These are phyloP conservation scores for human DNA, from an alignment of 2,113 vertebrate genomes.

Conservation along the genomic window GRCh38 chr12:9093501-9094000, in stretches of 20 bases:
- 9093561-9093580: fast-evolving
- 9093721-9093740: background rate
- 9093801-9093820: too few species aligned
- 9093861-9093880: too few species aligned
- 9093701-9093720: background rate
- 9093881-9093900: too few species aligned
- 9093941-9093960: background rate
- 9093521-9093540: fast-evolving
- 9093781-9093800: too few species aligned
- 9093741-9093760: background rate
- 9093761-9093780: background rate
- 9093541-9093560: fast-evolving
- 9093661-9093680: background rate
- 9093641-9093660: background rate
- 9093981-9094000: background rate
- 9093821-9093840: too few species aligned
- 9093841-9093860: too few species aligned
- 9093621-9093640: background rate
- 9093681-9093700: background rate
- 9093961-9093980: background rate
- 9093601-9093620: background rate
- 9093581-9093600: background rate
- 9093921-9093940: background rate
- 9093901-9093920: too few species aligned
- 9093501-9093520: slow-evolving; percentile 83